These are phyloP conservation scores for Drosophila quadrilineata DNA, from an alignment of 1,140 invertebrate species.

Conservation along the genomic window DNA sequence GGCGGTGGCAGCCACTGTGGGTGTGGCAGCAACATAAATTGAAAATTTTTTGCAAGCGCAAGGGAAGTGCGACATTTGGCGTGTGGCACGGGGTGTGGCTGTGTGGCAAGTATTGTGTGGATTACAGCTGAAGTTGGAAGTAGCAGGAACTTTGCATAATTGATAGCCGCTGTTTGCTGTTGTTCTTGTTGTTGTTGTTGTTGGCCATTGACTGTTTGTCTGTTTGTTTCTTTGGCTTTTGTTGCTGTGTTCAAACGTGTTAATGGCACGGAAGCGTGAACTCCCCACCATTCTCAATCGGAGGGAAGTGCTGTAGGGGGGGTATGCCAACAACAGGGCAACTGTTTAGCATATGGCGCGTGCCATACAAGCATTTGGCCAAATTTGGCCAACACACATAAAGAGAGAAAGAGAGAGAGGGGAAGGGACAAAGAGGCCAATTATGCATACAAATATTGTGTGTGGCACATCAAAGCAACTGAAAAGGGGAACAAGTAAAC, in stretches of 20 bases:
- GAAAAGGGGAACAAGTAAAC: constrained; percentile 2
- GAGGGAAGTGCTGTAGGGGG: not conserved
- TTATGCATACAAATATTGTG: constrained; percentile 60
- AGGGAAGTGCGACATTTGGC: not conserved
- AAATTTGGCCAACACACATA: constrained; percentile 55
- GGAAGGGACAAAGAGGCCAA: no score
- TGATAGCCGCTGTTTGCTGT: no score
- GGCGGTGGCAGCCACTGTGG: constrained; percentile 20
- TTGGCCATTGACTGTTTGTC: constrained; percentile 34
- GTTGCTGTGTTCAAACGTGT: constrained; percentile 50
- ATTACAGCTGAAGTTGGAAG: constrained; percentile 4
- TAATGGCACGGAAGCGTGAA: constrained; percentile 71
- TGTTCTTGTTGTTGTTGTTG: no score
- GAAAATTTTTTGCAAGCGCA: constrained; percentile 43
- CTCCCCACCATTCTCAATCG: constrained; percentile 17
- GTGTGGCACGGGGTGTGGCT: not conserved
- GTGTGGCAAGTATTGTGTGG: no score
- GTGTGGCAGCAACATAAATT: constrained; percentile 61
- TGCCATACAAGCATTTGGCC: constrained; percentile 61
- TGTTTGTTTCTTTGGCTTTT: constrained; percentile 14
- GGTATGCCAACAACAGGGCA: constrained; percentile 7
- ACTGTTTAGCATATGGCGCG: constrained; percentile 70
- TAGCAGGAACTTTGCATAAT: constrained; percentile 73
- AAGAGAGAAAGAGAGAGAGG: no score
- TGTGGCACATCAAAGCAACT: constrained; percentile 52